Percentiles rank a stretch among this genome's conserved stretches.
phyloP scores from a whole-genome alignment of 2,888 invertebrate genomes.

The Drepanosiphum platanoidis region DNA sequence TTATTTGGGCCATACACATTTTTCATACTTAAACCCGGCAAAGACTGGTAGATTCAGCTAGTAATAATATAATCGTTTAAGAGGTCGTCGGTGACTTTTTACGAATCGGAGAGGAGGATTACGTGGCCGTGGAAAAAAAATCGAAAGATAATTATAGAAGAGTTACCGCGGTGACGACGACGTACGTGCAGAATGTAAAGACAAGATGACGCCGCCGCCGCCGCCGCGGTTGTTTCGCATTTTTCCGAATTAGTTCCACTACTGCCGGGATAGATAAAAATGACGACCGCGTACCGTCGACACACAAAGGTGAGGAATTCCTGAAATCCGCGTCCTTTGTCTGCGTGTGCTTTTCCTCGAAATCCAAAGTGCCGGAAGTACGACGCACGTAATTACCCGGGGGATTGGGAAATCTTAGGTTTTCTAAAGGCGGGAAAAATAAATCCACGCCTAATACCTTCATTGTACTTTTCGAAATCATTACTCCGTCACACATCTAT shows the following conservation, averaged over 20 bases:
- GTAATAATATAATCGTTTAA: no score
- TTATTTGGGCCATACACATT: no score
- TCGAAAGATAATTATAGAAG: neutral
- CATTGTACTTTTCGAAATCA: constrained; percentile 18
- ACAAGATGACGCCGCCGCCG: no score
- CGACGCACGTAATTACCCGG: constrained; percentile 28
- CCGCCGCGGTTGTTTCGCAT: constrained; percentile 4
- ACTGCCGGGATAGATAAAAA: constrained; percentile 28
- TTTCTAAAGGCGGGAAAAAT: constrained; percentile 17
- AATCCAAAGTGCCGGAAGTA: constrained; percentile 33
- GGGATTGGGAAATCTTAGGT: constrained; percentile 16
- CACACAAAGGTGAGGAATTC: constrained; percentile 44
- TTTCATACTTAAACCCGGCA: no score
- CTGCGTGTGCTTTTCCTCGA: neutral
- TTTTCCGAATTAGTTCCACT: constrained; percentile 29
- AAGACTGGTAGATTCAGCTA: no score
- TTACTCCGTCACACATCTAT: no score
- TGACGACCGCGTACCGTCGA: constrained; percentile 25
- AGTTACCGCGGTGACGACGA: neutral
- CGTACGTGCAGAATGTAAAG: neutral
- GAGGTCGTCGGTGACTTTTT: no score
- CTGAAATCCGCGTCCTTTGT: constrained; percentile 21
- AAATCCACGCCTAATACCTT: constrained; percentile 13
- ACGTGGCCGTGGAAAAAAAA: neutral
- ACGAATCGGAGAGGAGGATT: neutral